Evolutionary conservation across 2,797 vertebrate genomes (phyloP), one percentile per base, ranked within the genome.

Genomic region (Eidolon dupreanum): DNA sequence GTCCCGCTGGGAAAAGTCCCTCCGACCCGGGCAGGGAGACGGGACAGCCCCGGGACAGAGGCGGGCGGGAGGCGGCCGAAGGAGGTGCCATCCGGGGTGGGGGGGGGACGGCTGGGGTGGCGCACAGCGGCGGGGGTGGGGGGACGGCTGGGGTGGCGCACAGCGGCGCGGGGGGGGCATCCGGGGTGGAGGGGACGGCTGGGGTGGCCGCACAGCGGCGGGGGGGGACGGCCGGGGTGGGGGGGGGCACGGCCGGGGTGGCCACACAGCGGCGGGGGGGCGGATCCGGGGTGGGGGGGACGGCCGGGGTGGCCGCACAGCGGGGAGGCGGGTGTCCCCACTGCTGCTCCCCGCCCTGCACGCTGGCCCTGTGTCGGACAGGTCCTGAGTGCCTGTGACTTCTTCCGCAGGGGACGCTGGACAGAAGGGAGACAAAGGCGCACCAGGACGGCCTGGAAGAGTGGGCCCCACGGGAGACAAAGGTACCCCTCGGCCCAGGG

Each of bases 381-480:
- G 49, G 43, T 16, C 31, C 95, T 97, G 90, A 97, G 81, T 43
- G 41, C 16, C 0, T 73, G 94, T 90, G 77, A 49, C 68, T 93
- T 97, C 90, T 82, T 88, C 94, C 66, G 92, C 97, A 99, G 99
- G 99, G 66, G 99, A 99, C 66, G 93, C 99, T 38, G 99, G 99
- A 92, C 99, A 99, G 93, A 99, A 99, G 97, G 99, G 99, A 63
- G 99, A 99, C 93, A 99, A 99, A 98, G 99, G 99, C 74, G 98
- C 98, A 51, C 99, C 99, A 0, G 99, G 99, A 83, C 99, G 99
- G 97, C 99, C 99, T 8, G 99, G 99, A 91, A 99, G 99, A 99
- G 98, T 99, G 12, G 99, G 99, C 28, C 99, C 99, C 78, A 98
- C 98, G 2, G 99, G 99, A 98, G 99, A 99, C 96, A 99, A 98